A percentile compares a stretch with the other conserved stretches of the same genome.
phyloP scores from a whole-genome alignment of 2,888 invertebrate genomes.

The Lithophane ornitopus region DNA sequence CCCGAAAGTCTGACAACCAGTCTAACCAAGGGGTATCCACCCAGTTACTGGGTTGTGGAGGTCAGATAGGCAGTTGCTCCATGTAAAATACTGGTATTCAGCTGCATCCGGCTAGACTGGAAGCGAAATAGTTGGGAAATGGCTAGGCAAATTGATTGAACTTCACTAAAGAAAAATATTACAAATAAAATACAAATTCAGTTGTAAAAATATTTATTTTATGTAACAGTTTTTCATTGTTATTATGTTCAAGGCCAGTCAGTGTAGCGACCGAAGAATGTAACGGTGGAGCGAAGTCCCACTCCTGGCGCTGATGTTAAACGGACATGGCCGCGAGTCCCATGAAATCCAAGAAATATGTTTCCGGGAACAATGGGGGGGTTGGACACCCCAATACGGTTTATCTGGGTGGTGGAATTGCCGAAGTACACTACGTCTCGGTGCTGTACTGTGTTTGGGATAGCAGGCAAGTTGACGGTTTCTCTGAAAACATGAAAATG shows the following conservation, averaged over 20 bases:
- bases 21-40: too few species aligned
- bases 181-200: too few species aligned
- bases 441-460: neutral
- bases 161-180: too few species aligned
- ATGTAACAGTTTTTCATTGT: too few species aligned
- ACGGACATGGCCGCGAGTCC: neutral
- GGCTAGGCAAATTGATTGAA: too few species aligned
- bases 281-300: neutral
- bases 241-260: neutral
- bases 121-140: too few species aligned
- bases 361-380: neutral
- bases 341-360: neutral
- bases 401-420: conserved; percentile 8
- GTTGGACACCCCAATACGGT: neutral
- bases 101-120: too few species aligned
- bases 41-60: too few species aligned
- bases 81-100: too few species aligned
- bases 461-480: neutral
- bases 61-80: too few species aligned
- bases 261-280: conserved; percentile 1
- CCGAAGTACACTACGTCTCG: neutral
- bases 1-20: too few species aligned
- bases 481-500: neutral
- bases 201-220: too few species aligned
- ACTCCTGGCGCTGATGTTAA: neutral